A percentile compares a stretch with the other conserved stretches of the same genome.
These are phyloP conservation scores for Steinernema scapterisci DNA, from an alignment of 2,888 invertebrate species.

Conservation along the genomic window DNA sequence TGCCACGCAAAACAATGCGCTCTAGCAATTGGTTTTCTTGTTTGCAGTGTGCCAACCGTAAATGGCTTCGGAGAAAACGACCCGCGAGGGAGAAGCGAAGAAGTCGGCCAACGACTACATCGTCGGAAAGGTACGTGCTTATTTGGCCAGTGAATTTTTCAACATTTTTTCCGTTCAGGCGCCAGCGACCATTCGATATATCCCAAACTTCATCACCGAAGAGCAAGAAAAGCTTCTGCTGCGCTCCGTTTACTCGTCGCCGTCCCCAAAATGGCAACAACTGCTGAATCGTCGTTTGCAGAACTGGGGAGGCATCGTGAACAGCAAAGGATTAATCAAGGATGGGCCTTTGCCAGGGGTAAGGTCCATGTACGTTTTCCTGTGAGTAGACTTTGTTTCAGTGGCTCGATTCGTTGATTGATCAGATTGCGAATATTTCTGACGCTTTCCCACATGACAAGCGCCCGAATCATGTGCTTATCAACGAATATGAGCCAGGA, in stretches of 20 bases:
- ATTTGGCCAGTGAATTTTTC: not conserved
- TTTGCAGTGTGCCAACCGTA: too few species aligned
- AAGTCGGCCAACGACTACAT: slow-evolving; percentile 39
- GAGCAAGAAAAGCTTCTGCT: slow-evolving; percentile 74
- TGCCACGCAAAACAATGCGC: too few species aligned
- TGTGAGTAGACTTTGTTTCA: slow-evolving; percentile 35
- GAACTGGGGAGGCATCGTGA: slow-evolving; percentile 95
- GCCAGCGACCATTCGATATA: slow-evolving; percentile 58
- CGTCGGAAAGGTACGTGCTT: slow-evolving; percentile 36
- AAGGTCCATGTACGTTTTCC: slow-evolving; percentile 36
- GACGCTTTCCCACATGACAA: slow-evolving; percentile 58
- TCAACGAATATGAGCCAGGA: slow-evolving; percentile 89
- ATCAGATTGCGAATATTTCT: slow-evolving; percentile 40
- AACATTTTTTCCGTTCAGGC: slow-evolving; percentile 41
- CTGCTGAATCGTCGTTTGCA: slow-evolving; percentile 86
- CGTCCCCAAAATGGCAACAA: slow-evolving; percentile 94
- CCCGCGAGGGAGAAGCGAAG: too few species aligned
- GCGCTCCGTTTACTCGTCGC: slow-evolving; percentile 74
- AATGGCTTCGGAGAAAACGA: too few species aligned
- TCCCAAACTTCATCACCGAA: slow-evolving; percentile 60
- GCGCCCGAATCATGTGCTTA: slow-evolving; percentile 86
- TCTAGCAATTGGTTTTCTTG: too few species aligned
- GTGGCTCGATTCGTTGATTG: slow-evolving; percentile 46
- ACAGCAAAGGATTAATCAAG: slow-evolving; percentile 88
- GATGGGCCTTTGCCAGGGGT: slow-evolving; percentile 79